These are phyloP conservation scores for Caerostris extrusa DNA, from an alignment of 1,140 invertebrate species.

Conservation along the genomic window DNA sequence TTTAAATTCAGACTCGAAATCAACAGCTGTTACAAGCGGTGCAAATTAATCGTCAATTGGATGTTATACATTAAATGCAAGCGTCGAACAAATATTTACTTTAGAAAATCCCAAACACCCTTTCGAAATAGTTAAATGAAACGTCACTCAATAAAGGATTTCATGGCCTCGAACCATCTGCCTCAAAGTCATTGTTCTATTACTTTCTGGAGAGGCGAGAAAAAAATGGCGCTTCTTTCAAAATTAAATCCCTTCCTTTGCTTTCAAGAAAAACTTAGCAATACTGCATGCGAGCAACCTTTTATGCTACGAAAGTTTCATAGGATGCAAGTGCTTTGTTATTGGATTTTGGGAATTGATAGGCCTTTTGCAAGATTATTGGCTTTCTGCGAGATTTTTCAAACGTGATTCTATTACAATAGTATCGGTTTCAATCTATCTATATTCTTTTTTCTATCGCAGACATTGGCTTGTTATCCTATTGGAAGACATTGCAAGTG, in stretches of 20 bases:
- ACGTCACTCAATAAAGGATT: constrained; percentile 20
- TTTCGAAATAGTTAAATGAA: constrained; percentile 8
- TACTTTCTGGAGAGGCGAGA: background rate
- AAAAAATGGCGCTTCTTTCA: background rate
- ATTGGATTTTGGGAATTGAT: constrained; percentile 11
- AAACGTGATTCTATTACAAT: background rate
- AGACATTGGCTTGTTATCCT: background rate
- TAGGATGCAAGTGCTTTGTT: background rate
- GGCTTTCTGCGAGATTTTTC: background rate
- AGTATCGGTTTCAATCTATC: constrained; percentile 12
- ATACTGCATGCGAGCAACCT: background rate
- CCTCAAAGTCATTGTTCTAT: background rate
- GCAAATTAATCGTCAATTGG: constrained; percentile 1
- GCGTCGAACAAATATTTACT: background rate
- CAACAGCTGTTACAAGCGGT: background rate
- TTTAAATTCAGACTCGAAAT: background rate
- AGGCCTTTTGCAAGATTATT: background rate
- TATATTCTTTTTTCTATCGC: background rate
- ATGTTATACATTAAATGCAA: background rate
- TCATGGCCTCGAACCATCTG: background rate
- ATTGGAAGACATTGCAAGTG: background rate
- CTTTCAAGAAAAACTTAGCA: background rate
- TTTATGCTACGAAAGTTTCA: background rate
- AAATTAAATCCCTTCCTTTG: background rate
- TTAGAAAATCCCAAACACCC: background rate